Percentiles rank a stretch among this genome's conserved stretches.
These are phyloP conservation scores for Plecturocebus donacophilus DNA, from an alignment of 2,113 vertebrate species.

Conservation along the genomic window DNA sequence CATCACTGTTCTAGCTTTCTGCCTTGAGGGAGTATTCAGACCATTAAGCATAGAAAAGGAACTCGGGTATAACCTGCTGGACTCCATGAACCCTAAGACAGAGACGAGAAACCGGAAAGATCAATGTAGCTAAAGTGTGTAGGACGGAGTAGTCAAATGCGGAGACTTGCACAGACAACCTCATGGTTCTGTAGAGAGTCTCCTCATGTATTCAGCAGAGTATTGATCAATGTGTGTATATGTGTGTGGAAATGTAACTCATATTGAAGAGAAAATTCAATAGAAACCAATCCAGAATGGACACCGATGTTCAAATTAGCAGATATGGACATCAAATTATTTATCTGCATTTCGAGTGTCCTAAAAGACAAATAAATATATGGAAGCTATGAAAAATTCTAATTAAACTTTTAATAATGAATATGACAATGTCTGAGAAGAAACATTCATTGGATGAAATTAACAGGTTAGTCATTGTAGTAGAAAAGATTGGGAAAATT, in stretches of 20 bases:
- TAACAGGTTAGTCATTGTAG: neutral
- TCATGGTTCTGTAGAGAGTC: neutral
- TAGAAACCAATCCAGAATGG: neutral
- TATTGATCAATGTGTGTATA: neutral
- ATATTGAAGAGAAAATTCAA: neutral
- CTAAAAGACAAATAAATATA: neutral
- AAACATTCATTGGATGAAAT: neutral
- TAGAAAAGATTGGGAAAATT: neutral
- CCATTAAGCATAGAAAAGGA: neutral
- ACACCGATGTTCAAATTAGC: neutral
- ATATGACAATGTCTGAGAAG: neutral
- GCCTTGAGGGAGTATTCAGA: neutral
- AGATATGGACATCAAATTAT: neutral
- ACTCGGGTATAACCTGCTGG: neutral
- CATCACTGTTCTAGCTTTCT: too few species aligned
- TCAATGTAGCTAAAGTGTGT: neutral
- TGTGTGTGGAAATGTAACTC: neutral
- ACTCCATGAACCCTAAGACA: neutral
- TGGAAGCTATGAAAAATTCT: neutral
- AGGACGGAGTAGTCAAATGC: neutral
- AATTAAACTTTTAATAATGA: neutral
- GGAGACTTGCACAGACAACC: neutral
- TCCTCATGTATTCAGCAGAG: neutral
- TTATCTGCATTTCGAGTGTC: neutral
- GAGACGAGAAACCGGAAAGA: neutral